These are phyloP conservation scores for Jacana jacana DNA, from an alignment of 2,113 vertebrate species.

Conservation along the genomic window DNA sequence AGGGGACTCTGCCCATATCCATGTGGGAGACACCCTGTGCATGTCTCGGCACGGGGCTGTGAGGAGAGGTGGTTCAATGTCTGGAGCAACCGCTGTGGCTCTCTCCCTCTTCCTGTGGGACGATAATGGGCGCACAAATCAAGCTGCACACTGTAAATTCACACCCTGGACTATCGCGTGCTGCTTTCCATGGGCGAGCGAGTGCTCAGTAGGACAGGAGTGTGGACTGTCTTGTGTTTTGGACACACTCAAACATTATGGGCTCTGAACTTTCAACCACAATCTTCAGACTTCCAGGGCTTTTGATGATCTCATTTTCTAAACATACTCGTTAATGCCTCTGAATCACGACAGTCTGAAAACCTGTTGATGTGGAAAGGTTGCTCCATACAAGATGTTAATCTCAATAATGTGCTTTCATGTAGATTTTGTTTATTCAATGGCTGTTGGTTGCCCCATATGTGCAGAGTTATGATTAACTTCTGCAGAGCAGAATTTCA, in stretches of 20 bases:
- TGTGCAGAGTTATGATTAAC: not conserved
- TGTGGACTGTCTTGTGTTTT: not conserved
- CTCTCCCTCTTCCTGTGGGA: not conserved
- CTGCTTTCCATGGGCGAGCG: not conserved
- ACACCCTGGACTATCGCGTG: rapidly evolving
- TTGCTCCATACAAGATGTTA: not conserved
- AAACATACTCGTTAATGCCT: not conserved
- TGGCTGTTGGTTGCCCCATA: not conserved
- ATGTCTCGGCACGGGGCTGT: not conserved
- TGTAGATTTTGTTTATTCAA: not conserved
- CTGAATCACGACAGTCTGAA: not conserved
- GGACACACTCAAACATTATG: not conserved
- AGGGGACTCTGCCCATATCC: not conserved
- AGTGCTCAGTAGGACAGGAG: not conserved
- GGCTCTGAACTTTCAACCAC: not conserved
- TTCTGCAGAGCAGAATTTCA: not conserved
- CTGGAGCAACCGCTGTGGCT: not conserved
- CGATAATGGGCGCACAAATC: not conserved
- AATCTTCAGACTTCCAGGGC: not conserved
- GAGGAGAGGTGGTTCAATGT: not conserved
- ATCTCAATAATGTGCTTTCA: not conserved
- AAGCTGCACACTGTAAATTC: rapidly evolving
- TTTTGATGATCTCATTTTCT: not conserved
- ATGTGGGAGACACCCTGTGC: rapidly evolving
- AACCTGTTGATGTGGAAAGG: not conserved